Percentiles rank a stretch among this genome's conserved stretches.
These are phyloP conservation scores for Drosophila funebris DNA, from an alignment of 1,140 invertebrate genomes.

Conservation along the genomic window DNA sequence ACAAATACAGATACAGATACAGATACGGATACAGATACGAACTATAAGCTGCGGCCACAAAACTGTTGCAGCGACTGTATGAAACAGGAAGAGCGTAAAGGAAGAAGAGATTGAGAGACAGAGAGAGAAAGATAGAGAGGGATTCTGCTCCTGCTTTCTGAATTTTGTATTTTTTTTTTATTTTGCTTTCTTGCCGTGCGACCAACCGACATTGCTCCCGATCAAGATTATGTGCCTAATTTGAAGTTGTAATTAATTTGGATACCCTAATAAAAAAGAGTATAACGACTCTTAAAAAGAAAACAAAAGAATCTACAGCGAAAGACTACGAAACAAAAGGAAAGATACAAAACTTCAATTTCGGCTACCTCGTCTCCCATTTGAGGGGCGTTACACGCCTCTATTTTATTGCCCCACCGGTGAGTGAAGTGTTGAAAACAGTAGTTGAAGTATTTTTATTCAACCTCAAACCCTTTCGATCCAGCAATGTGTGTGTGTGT, in stretches of 20 bases:
- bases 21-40: slow-evolving; percentile 29
- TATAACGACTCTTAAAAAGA: slow-evolving; percentile 31
- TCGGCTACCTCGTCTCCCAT: no score
- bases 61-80: background rate
- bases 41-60: slow-evolving; percentile 5
- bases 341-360: slow-evolving; percentile 24
- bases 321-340: slow-evolving; percentile 4
- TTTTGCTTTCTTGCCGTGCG: no score
- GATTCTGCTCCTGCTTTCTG: slow-evolving; percentile 46
- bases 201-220: slow-evolving; percentile 25
- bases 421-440: slow-evolving; percentile 80
- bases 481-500: background rate
- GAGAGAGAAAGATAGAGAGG: slow-evolving; percentile 22
- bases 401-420: slow-evolving; percentile 77
- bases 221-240: slow-evolving; percentile 78
- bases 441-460: slow-evolving; percentile 76
- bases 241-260: slow-evolving; percentile 82
- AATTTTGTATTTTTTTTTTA: no score
- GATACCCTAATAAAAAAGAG: slow-evolving; percentile 77
- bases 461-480: slow-evolving; percentile 57
- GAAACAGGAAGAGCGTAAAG: background rate
- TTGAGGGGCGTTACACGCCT: slow-evolving; percentile 62
- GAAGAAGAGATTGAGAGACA: slow-evolving; percentile 2
- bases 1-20: slow-evolving; percentile 32
- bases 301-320: slow-evolving; percentile 26